phyloP scores from a whole-genome alignment of 2,888 invertebrate species.

The Andrena dorsata region DNA sequence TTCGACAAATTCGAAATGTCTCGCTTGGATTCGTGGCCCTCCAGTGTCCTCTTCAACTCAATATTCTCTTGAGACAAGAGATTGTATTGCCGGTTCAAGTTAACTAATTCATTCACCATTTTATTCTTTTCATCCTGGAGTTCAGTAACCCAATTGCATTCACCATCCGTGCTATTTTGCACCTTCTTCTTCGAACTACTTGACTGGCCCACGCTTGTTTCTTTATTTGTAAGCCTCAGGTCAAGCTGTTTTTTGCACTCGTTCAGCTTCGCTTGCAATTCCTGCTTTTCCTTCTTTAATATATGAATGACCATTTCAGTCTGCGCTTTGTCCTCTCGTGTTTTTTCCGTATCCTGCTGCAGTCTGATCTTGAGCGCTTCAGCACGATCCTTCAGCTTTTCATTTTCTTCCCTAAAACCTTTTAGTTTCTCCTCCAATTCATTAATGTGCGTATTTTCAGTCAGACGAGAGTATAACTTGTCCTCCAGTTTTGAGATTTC shows the following conservation, averaged over 20 bases:
- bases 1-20: conserved; percentile 53
- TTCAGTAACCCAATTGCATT: conserved; percentile 77
- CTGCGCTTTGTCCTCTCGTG: conserved; percentile 11
- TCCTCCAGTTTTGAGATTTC: conserved; percentile 65
- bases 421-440: conserved; percentile 72
- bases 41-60: conserved; percentile 66
- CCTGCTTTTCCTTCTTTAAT: conserved; percentile 66
- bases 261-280: conserved; percentile 61
- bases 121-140: conserved; percentile 75
- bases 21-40: conserved; percentile 60
- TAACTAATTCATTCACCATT: conserved; percentile 69
- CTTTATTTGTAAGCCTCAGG: conserved; percentile 41
- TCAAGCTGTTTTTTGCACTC: conserved; percentile 67
- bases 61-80: conserved; percentile 67
- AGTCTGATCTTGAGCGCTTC: conserved; percentile 15
- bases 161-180: conserved; percentile 80
- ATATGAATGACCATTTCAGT: conserved; percentile 26
- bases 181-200: conserved; percentile 76
- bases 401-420: conserved; percentile 79
- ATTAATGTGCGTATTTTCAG: conserved; percentile 35
- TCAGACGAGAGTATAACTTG: conserved; percentile 38
- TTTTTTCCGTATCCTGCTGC: background rate
- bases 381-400: conserved; percentile 8
- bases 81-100: conserved; percentile 66
- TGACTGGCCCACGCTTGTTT: conserved; percentile 65